Conservation (phyloP, 2,113 vertebrate species). For the Cyphomyrus discorhynchus region DNA sequence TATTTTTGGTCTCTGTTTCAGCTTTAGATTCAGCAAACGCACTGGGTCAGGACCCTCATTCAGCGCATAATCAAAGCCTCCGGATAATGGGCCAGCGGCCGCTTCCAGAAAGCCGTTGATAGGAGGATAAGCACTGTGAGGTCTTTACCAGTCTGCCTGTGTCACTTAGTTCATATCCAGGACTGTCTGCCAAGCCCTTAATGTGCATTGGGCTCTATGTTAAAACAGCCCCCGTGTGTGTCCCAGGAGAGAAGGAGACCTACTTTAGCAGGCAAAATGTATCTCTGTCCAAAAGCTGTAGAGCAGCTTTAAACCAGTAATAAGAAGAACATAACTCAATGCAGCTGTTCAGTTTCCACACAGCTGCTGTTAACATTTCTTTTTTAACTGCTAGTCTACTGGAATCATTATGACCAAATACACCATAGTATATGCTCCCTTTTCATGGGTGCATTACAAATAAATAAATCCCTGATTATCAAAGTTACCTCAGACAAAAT, state of each 20-base stretch:
- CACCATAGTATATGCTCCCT: background rate
- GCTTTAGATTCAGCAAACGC: background rate
- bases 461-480: conserved; percentile 4
- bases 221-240: conserved; percentile 33
- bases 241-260: conserved; percentile 36
- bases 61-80: background rate
- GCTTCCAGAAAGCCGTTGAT: conserved; percentile 26
- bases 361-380: background rate
- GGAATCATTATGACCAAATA: background rate
- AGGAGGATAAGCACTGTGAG: conserved; percentile 41
- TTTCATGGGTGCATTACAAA: background rate
- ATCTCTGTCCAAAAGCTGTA: conserved; percentile 25
- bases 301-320: conserved; percentile 9
- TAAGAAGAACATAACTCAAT: conserved; percentile 7
- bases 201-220: conserved; percentile 40
- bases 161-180: conserved; percentile 38
- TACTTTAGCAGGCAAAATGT: conserved; percentile 30
- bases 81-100: conserved; percentile 38
- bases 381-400: background rate
- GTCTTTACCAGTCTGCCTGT: conserved; percentile 25
- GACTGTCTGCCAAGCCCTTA: conserved; percentile 35
- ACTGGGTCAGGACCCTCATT: background rate
- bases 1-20: background rate
- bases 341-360: conserved; percentile 6
- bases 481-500: background rate